Base-by-base conservation (phyloP, 2,113 vertebrate species). In the Geococcyx californianus region DNA sequence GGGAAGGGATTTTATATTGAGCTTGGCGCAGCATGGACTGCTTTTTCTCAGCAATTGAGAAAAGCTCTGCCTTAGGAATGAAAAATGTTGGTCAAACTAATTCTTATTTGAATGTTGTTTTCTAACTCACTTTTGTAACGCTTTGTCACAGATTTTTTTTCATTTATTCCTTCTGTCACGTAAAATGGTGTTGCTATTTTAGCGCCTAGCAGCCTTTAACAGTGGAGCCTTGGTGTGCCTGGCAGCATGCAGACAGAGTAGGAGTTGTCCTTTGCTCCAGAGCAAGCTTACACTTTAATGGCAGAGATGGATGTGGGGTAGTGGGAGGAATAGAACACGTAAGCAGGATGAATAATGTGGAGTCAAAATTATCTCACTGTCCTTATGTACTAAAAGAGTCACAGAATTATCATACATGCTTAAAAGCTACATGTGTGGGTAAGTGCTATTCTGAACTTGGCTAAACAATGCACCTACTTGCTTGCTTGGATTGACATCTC, bases 111-210 rank as follows among this genome's bases (percentile, higher is more conserved):
- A 36, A 4, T 34, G 23, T 31, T 63, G 3, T 19, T 83, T 69
- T 73, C 19, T 5, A 64, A 20, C 16, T 34, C 7, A 1, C 8
- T 12, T 58, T 58, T 5, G 45, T 20, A 6, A 16, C 36, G 49
- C 68, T 31, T 74, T 63, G 20, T 23, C 68, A 54, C 40, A 73
- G 74, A 59, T 40, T 88, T 42, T 8, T 92, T 74, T 45, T 11
- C n/a, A 20, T 21, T 11, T 9, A 4, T 40, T 63, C n/a, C 2
- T 38, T 26, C 10, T 13, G 47, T 16, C 44, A 14, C 34, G 3
- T 4, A 28, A 10, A 25, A 3, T 45, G 34, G 38, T n/a, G 49
- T 1, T 49, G 58, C 16, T 33, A 0, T 7, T 7, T 42, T 24
- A 26, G 49, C 17, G 52, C 68, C 70, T 6, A 0, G 25, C 34